Evolutionary conservation across 2,888 invertebrate species (phyloP).

Genomic region (Dynastes hyllus): DNA sequence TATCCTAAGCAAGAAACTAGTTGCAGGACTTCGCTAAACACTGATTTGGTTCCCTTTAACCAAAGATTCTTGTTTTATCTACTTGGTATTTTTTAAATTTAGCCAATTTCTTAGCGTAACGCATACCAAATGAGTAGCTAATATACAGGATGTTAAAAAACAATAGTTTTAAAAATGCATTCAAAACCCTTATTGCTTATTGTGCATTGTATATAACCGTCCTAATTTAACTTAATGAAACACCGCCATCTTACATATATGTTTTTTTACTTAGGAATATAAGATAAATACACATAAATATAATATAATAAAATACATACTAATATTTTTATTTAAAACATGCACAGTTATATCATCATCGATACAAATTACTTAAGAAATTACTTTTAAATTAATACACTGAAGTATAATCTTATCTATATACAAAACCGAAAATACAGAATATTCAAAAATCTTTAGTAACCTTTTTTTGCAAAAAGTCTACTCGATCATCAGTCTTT

Average conservation of each 20-base stretch:
- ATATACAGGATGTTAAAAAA: too few relatives aligned
- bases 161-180: too few relatives aligned
- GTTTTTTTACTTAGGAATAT: conserved; percentile 57
- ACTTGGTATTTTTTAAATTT: too few relatives aligned
- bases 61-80: too few relatives aligned
- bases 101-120: too few relatives aligned
- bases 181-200: background rate
- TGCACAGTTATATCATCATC: conserved; percentile 47
- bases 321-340: conserved; percentile 59
- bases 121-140: too few relatives aligned
- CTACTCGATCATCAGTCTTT: conserved; percentile 59
- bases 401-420: conserved; percentile 13
- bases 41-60: too few relatives aligned
- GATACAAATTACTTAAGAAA: conserved; percentile 43
- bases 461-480: conserved; percentile 54
- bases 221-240: conserved; percentile 31
- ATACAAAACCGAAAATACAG: conserved; percentile 46
- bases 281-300: conserved; percentile 61
- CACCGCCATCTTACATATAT: conserved; percentile 31
- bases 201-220: background rate
- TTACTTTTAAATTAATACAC: conserved; percentile 41
- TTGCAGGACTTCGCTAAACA: too few relatives aligned
- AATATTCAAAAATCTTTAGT: conserved; percentile 35
- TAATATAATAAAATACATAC: conserved; percentile 62
- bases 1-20: too few relatives aligned